These are phyloP conservation scores for Callionymus lyra DNA, from an alignment of 2,113 vertebrate genomes.

Conservation along the genomic window DNA sequence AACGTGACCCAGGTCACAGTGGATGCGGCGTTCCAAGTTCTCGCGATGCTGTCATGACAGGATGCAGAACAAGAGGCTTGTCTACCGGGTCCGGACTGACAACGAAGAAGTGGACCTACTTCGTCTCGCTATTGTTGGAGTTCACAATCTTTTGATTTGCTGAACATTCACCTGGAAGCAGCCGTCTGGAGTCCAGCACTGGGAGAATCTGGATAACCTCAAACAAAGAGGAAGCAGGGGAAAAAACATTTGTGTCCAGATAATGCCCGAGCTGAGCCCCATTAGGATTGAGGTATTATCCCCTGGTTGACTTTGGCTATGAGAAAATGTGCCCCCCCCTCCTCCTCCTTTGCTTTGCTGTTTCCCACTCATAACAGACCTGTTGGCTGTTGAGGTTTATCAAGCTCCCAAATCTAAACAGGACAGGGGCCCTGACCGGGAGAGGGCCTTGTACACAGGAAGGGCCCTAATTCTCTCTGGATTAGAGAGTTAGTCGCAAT, in stretches of 20 bases:
- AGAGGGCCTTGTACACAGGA: slow-evolving; percentile 61
- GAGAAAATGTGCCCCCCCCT: slow-evolving; percentile 49
- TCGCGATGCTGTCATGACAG: slow-evolving; percentile 37
- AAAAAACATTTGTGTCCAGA: slow-evolving; percentile 46
- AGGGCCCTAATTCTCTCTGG: slow-evolving; percentile 61
- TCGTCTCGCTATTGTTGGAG: slow-evolving; percentile 36
- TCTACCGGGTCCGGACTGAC: slow-evolving; percentile 30
- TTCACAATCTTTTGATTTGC: slow-evolving; percentile 21
- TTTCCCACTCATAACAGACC: slow-evolving; percentile 70
- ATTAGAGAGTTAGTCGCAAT: slow-evolving; percentile 61
- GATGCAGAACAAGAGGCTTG: slow-evolving; percentile 36
- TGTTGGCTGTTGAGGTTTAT: slow-evolving; percentile 65
- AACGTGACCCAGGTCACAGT: slow-evolving; percentile 25
- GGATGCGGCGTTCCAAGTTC: slow-evolving; percentile 12
- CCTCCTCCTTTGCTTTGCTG: slow-evolving; percentile 25
- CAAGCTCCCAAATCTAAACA: slow-evolving; percentile 66
- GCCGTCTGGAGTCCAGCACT: neutral
- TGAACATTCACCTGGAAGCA: slow-evolving; percentile 41
- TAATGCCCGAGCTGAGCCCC: slow-evolving; percentile 63
- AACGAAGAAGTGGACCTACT: slow-evolving; percentile 31
- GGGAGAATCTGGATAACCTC: slow-evolving; percentile 46
- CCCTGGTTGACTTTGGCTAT: slow-evolving; percentile 63
- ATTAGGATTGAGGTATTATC: slow-evolving; percentile 66
- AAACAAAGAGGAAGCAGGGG: slow-evolving; percentile 57
- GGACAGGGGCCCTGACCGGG: slow-evolving; percentile 55